Conservation (phyloP, 2,113 vertebrate species). For the Pseudorhombus dupliciocellatus region DNA sequence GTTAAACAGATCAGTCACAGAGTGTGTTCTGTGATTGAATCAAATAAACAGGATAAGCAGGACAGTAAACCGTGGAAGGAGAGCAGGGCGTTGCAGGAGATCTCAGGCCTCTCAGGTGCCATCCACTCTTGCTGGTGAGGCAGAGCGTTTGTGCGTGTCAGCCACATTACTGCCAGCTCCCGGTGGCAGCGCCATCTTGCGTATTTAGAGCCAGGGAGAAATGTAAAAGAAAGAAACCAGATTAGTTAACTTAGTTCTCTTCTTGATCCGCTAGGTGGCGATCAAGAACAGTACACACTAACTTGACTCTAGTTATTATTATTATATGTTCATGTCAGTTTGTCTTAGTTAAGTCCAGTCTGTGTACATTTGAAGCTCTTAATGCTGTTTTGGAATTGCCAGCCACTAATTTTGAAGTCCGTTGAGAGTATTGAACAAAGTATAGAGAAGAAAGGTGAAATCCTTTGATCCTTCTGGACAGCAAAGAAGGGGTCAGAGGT, state of each 20-base stretch:
- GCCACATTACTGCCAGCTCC: conserved; percentile 17
- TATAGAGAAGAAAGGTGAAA: conserved; percentile 2
- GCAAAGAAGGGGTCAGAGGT: conserved; percentile 39
- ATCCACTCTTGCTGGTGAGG: not conserved
- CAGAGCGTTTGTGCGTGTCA: conserved; percentile 16
- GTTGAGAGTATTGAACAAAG: not conserved
- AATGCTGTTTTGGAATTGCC: conserved; percentile 3
- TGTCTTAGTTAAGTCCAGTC: not conserved
- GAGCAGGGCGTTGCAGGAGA: conserved; percentile 51
- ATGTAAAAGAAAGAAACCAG: no score
- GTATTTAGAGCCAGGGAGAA: no score
- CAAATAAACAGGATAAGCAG: conserved; percentile 70
- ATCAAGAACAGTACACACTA: no score
- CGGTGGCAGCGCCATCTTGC: not conserved
- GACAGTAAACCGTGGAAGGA: conserved; percentile 62
- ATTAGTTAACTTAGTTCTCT: no score
- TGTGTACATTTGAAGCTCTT: not conserved
- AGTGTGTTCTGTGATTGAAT: conserved; percentile 72
- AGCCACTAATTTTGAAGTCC: conserved; percentile 21
- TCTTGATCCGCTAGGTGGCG: no score
- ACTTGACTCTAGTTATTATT: not conserved
- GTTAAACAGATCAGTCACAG: conserved; percentile 67
- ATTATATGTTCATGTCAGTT: not conserved
- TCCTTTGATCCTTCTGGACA: conserved; percentile 39
- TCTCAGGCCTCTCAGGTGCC: conserved; percentile 34